These are phyloP conservation scores for Teleogryllus occipitalis DNA, from an alignment of 1,140 invertebrate species.

Conservation along the genomic window DNA sequence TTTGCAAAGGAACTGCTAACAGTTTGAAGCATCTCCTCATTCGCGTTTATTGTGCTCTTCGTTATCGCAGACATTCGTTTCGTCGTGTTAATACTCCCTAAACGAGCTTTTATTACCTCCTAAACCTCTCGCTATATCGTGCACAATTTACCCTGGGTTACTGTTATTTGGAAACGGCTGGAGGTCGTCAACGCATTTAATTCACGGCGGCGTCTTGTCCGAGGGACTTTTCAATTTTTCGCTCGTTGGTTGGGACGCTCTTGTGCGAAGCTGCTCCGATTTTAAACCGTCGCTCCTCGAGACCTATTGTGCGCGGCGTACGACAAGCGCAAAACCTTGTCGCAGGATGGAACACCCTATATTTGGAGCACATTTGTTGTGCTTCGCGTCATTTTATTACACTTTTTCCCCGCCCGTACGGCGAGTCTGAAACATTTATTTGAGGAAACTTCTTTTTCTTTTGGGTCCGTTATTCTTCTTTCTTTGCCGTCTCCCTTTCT, in stretches of 20 bases:
- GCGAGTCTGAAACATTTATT: not conserved
- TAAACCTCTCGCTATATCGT: not conserved
- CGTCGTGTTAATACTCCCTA: not conserved
- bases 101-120: not conserved
- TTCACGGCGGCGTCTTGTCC: not conserved
- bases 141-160: not conserved
- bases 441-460: not conserved
- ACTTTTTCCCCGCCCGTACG: no score
- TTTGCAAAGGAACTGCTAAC: no score
- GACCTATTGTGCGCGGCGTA: no score
- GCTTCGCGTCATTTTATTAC: no score
- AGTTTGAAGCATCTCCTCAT: no score
- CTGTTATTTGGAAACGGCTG: not conserved
- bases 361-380: no score
- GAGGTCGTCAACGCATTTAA: not conserved
- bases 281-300: no score
- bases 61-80: not conserved
- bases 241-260: not conserved
- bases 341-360: no score
- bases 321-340: no score
- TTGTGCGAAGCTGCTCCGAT: no score
- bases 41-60: not conserved
- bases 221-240: not conserved
- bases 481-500: not conserved
- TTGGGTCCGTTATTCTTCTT: not conserved